phyloP scores from a whole-genome alignment of 2,797 vertebrate species.

The Mus caroli region DNA sequence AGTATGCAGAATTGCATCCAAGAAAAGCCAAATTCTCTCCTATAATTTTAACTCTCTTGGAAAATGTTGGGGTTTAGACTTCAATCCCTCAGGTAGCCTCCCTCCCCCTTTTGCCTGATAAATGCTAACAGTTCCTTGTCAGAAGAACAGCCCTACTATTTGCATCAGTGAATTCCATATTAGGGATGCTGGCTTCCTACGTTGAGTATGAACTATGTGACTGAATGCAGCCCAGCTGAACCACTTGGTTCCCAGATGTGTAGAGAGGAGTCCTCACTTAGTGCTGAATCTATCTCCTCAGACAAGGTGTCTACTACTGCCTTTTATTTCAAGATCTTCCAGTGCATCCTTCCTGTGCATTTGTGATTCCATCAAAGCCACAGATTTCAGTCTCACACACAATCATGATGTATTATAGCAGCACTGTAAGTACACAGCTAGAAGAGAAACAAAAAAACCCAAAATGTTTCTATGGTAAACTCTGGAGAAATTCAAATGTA shows the following conservation, averaged over 20 bases:
- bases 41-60: slow-evolving; percentile 73
- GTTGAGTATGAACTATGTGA: not conserved
- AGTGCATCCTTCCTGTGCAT: not conserved
- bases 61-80: slow-evolving; percentile 67
- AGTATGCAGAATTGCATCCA: slow-evolving; percentile 75
- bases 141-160: not conserved
- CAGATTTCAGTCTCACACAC: not conserved
- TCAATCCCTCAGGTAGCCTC: slow-evolving; percentile 43
- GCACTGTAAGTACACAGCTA: not conserved
- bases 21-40: slow-evolving; percentile 69
- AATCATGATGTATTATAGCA: not conserved
- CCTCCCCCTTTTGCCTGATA: not conserved
- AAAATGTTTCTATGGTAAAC: not conserved
- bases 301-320: not conserved
- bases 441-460: not conserved
- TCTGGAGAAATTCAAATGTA: not conserved
- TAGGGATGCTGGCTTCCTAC: not conserved
- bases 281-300: not conserved
- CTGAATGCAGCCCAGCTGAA: not conserved
- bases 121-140: slow-evolving; percentile 18
- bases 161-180: not conserved
- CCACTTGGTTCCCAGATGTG: not conserved
- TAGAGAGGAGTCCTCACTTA: not conserved
- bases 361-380: not conserved
- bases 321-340: not conserved